Evolutionary conservation across 2,113 vertebrate genomes (phyloP), one percentile per base, ranked within the genome.

Genomic region (Tapirus terrestris): DNA sequence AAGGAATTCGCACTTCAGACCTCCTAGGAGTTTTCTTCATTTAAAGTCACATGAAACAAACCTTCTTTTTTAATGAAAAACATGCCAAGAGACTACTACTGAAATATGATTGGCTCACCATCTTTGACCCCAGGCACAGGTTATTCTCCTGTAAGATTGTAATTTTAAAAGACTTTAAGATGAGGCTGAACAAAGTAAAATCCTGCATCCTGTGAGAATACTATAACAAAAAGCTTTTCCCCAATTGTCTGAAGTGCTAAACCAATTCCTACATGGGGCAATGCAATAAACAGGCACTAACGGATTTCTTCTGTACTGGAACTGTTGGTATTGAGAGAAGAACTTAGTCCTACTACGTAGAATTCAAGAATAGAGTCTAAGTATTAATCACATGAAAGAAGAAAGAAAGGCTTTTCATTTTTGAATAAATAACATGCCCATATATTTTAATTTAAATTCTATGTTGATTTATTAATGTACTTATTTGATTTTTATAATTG

Each of bases 401-500:
- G 61, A 51, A 82, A 72, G 53, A n/a, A 92, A 83, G 5, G 0
- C 3, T 48, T 89, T 65, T 94, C 2, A 33, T 53, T 89, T 58
- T 60, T 61, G 29, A 3, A 51, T 80, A 95, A 73, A 75, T 81
- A 89, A n/a, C 6, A 67, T 96, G 4, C 4, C 2, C 9, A 75
- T 27, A 53, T 56, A 65, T 81, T 68, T 89, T 84, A 89, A 84
- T 68, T 80, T 51, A 73, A 80, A 89, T 89, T 80, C 0, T 65
- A 5, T 67, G 4, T 72, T 88, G 58, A 82, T 58, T 92, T 70
- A 65, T 92, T 88, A 67, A 70, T 63, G 39, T 11, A 61, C 7
- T 89, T 61, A 63, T 73, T 72, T 72, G 25, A 90, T 84, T 92
- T 95, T 91, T 79, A 45, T 48, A 79, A 51, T 48, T 87, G 17